phyloP scores from a whole-genome alignment of 2,113 vertebrate genomes.

The Machaerirhynchus nigripectus region DNA sequence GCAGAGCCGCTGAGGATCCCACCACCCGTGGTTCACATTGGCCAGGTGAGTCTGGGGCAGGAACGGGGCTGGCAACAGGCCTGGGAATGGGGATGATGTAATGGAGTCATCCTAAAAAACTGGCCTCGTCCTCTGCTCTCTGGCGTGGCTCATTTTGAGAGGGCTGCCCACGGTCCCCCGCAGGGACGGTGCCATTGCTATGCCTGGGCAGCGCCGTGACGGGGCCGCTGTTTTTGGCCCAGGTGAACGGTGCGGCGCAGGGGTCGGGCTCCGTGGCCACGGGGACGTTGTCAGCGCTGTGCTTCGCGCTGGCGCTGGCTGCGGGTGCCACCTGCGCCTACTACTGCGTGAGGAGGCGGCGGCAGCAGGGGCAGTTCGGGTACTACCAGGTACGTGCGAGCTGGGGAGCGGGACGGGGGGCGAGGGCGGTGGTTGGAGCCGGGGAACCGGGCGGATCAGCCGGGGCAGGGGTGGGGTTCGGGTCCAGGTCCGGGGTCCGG shows the following conservation, averaged over 20 bases:
- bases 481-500: too few relatives aligned
- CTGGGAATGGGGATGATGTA: fast-evolving
- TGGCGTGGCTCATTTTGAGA: fast-evolving
- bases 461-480: too few relatives aligned
- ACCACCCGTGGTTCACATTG: not conserved
- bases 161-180: fast-evolving
- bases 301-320: not conserved
- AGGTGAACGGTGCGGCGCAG: not conserved
- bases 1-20: slow-evolving; percentile 81
- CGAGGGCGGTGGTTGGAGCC: not conserved
- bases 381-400: not conserved
- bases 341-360: not conserved
- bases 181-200: fast-evolving
- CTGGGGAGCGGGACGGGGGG: too few relatives aligned
- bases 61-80: fast-evolving
- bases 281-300: not conserved
- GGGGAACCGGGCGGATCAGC: not conserved
- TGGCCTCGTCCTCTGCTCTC: not conserved
- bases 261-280: not conserved
- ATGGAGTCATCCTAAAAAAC: fast-evolving
- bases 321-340: not conserved
- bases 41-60: not conserved
- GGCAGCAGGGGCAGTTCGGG: slow-evolving; percentile 1
- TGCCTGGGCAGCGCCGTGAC: not conserved
- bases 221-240: fast-evolving